phyloP scores from a whole-genome alignment of 2,797 vertebrate genomes.

The Artibeus lituratus region DNA sequence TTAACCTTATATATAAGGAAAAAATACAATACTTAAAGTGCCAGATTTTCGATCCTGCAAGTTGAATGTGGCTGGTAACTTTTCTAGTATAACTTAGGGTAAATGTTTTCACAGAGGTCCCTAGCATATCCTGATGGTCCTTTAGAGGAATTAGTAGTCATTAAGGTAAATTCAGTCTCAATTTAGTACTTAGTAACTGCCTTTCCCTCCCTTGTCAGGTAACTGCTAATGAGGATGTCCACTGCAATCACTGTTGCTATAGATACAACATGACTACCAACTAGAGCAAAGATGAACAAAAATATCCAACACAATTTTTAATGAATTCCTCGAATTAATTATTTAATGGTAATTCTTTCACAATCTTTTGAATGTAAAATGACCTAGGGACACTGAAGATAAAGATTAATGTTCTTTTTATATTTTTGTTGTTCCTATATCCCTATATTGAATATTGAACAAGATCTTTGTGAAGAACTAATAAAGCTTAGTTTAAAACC shows the following conservation, averaged over 20 bases:
- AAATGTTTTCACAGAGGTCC: background rate
- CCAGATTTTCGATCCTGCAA: slow-evolving; percentile 7
- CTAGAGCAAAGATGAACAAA: background rate
- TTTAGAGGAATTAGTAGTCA: background rate
- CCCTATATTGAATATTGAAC: background rate
- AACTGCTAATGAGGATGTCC: background rate
- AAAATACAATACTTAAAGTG: slow-evolving; percentile 38
- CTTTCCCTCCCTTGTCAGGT: background rate
- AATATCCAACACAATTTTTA: background rate
- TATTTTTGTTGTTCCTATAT: background rate
- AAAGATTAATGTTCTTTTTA: background rate
- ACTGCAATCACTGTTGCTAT: background rate
- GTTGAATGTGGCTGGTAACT: slow-evolving; percentile 3
- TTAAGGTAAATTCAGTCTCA: background rate
- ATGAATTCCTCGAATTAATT: background rate
- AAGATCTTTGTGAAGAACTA: background rate
- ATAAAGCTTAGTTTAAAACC: slow-evolving; percentile 18
- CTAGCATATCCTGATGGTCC: background rate
- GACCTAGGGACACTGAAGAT: background rate
- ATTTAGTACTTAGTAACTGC: background rate
- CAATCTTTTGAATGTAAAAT: background rate
- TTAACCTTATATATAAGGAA: background rate
- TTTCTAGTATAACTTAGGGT: background rate
- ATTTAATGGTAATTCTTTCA: background rate
- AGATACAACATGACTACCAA: background rate